phyloP scores from a whole-genome alignment of 2,113 vertebrate genomes.

The Oreochromis tanganicae region DNA sequence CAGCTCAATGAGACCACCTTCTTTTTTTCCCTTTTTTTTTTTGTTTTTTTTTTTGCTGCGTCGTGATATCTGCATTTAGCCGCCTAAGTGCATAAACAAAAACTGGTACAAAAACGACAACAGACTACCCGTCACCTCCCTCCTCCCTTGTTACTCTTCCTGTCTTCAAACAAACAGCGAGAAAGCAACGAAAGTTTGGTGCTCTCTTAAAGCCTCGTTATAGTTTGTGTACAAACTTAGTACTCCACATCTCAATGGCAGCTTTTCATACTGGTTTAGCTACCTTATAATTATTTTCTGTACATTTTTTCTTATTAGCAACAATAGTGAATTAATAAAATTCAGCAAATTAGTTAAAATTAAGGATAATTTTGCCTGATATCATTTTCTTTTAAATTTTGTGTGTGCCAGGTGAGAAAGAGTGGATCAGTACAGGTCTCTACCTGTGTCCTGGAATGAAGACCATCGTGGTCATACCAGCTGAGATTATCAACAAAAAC shows the following conservation, averaged over 20 bases:
- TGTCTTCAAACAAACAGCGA: no score
- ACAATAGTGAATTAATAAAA: not conserved
- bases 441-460: slow-evolving; percentile 73
- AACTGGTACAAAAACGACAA: no score
- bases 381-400: not conserved
- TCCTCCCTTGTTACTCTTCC: no score
- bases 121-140: no score
- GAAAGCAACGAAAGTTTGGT: no score
- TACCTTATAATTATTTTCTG: not conserved
- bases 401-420: slow-evolving; percentile 46
- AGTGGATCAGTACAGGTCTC: slow-evolving; percentile 78
- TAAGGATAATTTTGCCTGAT: no score
- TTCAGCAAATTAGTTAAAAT: not conserved
- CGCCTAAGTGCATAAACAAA: no score
- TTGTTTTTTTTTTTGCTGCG: no score
- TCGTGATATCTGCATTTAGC: no score
- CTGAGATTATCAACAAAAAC: slow-evolving; percentile 49
- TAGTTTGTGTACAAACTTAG: not conserved
- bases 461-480: slow-evolving; percentile 61
- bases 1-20: no score
- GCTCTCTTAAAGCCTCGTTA: not conserved
- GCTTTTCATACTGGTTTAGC: not conserved
- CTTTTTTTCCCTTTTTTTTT: no score
- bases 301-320: not conserved
- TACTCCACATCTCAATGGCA: not conserved